These are phyloP conservation scores for Varecia variegata DNA, from an alignment of 2,797 vertebrate species.

Conservation along the genomic window DNA sequence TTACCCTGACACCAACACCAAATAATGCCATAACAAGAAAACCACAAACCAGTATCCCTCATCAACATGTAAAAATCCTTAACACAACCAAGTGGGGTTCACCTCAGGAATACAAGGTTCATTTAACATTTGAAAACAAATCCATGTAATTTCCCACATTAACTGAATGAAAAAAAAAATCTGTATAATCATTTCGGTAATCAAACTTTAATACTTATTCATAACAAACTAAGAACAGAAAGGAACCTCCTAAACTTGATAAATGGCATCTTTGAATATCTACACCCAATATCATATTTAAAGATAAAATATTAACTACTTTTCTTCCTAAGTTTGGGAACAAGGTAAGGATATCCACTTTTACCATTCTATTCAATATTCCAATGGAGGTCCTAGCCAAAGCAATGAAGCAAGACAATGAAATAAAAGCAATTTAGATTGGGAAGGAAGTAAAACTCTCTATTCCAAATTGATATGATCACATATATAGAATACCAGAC, in stretches of 20 bases:
- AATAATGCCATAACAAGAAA: background rate
- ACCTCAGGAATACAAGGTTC: background rate
- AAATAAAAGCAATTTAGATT: background rate
- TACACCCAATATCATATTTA: background rate
- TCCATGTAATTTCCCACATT: background rate
- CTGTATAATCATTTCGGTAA: background rate
- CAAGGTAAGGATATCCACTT: background rate
- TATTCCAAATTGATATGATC: background rate
- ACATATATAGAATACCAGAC: background rate
- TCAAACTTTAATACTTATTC: background rate
- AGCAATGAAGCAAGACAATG: background rate
- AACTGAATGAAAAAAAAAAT: background rate
- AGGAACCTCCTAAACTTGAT: background rate
- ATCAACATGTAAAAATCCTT: background rate
- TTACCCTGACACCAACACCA: background rate
- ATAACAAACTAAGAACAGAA: slow-evolving; percentile 24
- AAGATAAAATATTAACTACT: background rate
- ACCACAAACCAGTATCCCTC: background rate
- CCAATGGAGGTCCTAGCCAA: background rate
- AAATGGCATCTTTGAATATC: background rate
- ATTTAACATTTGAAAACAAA: background rate
- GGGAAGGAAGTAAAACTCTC: background rate
- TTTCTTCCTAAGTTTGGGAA: background rate
- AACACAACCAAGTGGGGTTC: background rate
- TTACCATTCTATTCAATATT: background rate